Conservation (phyloP, 2,113 vertebrate genomes). For the Pedetes capensis region DNA sequence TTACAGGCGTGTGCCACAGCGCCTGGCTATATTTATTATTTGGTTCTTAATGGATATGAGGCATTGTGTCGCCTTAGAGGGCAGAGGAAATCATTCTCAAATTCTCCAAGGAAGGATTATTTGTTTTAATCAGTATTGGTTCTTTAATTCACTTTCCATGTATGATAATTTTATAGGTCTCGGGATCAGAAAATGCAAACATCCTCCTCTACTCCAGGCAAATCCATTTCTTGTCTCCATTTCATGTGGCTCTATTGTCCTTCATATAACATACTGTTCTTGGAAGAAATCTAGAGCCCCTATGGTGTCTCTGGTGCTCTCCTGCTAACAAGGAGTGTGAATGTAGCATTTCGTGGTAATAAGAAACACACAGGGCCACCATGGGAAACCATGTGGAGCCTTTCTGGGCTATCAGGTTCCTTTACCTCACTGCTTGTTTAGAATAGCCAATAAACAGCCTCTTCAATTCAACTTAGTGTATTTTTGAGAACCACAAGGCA, state of each 20-base stretch:
- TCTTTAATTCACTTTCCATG: not conserved
- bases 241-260: not conserved
- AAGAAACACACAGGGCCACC: not conserved
- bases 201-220: not conserved
- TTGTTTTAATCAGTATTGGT: not conserved
- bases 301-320: not conserved
- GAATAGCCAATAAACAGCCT: not conserved
- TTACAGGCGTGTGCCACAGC: too few relatives aligned
- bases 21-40: too few relatives aligned
- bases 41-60: not conserved
- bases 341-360: not conserved
- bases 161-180: not conserved
- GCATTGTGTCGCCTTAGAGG: not conserved
- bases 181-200: not conserved
- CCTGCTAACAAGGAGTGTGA: not conserved
- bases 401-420: not conserved
- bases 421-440: not conserved
- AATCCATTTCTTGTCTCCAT: not conserved
- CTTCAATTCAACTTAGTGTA: not conserved
- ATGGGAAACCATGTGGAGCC: rapidly evolving
- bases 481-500: not conserved
- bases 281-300: not conserved
- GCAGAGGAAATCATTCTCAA: not conserved
- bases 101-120: not conserved
- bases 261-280: not conserved